Base-by-base conservation (phyloP, 1,140 invertebrate genomes). In the Drosophila littoralis region DNA sequence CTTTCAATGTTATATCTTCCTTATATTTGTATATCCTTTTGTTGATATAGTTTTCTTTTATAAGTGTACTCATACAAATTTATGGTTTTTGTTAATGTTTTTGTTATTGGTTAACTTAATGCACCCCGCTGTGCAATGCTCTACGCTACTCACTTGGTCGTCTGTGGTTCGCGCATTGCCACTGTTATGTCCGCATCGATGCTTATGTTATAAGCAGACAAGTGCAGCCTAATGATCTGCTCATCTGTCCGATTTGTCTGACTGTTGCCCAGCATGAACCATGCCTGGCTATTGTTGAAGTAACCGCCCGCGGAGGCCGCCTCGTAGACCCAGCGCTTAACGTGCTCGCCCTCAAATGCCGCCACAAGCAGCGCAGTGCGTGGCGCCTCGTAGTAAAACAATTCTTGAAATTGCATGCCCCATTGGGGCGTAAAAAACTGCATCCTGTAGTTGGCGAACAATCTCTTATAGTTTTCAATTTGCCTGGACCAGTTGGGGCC, bases 111-210 rank as follows among this genome's bases (percentile, higher is more conserved):
- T 33, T 42, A 28, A 7, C 38, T 17, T 17, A 13, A 54, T 32
- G 15, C 15, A 15, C 12, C 9, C 8, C 9, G 12, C 6, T 46
- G 45, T 45, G 42, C 35, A 33, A 7, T 3, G 1, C n/a, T 0
- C 17, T 28, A n/a, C 12, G 1, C 8, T 10, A 61, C 55, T 32
- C 8, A 45, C 66, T 72, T 46, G 68, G 50, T 72, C 52, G 42
- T 60, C 35, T 42, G 1, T 10, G n/a, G 10, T 10, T 8, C 42
- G 15, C 66, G 45, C 35, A 74, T 74, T 8, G 71, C 86, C 45
- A 90, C 76, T 3, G 86, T 90, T 60, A 90, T 78, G 35, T 90
- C 86, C 10, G 86, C 86, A 70, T 90, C 77, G 33, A 90, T 78
- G 46, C 55, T 70, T 33, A 90, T 90, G 40, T 69, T 74, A 51